Evolutionary conservation across 2,797 vertebrate genomes (phyloP).

Genomic region (Micrastur ruficollis): DNA sequence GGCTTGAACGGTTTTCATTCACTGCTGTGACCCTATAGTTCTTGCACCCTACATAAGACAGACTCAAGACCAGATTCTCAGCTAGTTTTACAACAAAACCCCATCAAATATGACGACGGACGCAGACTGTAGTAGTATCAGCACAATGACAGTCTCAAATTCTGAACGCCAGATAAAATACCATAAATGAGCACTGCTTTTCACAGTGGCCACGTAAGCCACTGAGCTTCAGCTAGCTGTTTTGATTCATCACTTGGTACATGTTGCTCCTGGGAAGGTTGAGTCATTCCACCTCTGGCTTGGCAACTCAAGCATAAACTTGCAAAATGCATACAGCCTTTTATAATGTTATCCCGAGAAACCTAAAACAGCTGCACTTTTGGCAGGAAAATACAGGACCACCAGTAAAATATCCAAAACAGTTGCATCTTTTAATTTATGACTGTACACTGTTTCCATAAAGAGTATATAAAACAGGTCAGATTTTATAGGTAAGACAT

Average conservation of each 20-base stretch:
- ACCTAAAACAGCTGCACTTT: conserved; percentile 75
- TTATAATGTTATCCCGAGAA: conserved; percentile 76
- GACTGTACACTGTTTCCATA: conserved; percentile 69
- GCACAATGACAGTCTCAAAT: neutral
- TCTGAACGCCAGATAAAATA: neutral
- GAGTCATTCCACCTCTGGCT: conserved; percentile 76
- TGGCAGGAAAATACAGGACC: conserved; percentile 74
- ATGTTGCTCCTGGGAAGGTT: conserved; percentile 71
- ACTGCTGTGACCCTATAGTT: neutral
- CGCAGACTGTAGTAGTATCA: neutral
- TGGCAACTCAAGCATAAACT: conserved; percentile 74
- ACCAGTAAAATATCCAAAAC: conserved; percentile 77
- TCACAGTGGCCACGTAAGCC: neutral
- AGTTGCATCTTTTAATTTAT: conserved; percentile 80
- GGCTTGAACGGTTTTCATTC: neutral
- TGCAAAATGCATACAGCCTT: conserved; percentile 66
- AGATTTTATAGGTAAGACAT: conserved; percentile 74
- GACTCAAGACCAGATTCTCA: neutral
- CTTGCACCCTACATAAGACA: neutral
- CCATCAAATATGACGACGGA: neutral
- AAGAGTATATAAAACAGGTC: conserved; percentile 75
- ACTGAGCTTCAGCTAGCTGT: conserved; percentile 14
- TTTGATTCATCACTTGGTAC: conserved; percentile 70
- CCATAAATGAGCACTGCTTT: conserved; percentile 17
- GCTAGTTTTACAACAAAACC: neutral